Evolutionary conservation across 1,140 invertebrate species (phyloP).

Genomic region (Eurosta solidaginis): DNA sequence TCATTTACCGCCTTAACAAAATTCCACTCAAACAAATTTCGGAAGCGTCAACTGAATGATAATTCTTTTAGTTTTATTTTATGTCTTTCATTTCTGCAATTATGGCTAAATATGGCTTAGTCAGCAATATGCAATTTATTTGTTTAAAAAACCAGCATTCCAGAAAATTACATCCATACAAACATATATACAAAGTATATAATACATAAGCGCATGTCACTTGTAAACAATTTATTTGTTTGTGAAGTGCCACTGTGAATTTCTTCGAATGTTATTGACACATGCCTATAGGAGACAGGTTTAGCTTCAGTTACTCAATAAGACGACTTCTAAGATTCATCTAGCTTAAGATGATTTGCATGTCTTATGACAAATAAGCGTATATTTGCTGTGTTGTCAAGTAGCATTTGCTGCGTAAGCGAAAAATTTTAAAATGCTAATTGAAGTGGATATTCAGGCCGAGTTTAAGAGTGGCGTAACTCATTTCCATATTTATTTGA

Average conservation of each 20-base stretch:
- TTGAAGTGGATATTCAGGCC: no score
- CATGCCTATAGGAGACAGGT: no score
- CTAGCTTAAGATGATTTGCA: neutral
- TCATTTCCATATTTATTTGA: no score
- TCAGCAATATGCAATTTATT: neutral
- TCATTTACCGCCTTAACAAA: no score
- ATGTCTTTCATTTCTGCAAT: neutral
- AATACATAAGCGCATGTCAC: neutral
- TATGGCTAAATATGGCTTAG: neutral
- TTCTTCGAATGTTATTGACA: neutral
- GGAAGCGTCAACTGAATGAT: neutral
- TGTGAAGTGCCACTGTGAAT: neutral
- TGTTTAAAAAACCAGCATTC: neutral
- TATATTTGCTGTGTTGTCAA: no score
- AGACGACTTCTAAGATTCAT: neutral
- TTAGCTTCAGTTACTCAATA: neutral
- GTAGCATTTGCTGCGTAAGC: no score
- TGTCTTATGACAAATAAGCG: neutral
- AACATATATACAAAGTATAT: neutral
- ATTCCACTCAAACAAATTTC: no score
- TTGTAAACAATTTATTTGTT: slow-evolving; percentile 1
- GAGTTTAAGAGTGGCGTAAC: no score
- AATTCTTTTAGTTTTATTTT: neutral
- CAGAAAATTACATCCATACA: neutral
- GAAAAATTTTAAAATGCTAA: no score